Evolutionary conservation across 2,113 vertebrate species (phyloP).

Genomic region (Ahaetulla prasina): DNA sequence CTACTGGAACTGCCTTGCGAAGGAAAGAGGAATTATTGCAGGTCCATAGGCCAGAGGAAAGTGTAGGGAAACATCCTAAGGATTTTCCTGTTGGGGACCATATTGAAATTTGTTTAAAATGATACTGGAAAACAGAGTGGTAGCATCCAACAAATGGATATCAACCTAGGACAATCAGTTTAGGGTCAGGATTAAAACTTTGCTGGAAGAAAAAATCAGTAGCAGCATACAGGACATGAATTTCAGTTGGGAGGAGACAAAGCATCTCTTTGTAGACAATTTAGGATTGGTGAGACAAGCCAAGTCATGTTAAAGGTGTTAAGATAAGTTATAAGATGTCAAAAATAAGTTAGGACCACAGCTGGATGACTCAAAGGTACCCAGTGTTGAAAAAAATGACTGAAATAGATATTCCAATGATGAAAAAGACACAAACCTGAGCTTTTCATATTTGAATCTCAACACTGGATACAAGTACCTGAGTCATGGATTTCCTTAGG

Average conservation of each 20-base stretch:
- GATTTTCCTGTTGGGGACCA: neutral
- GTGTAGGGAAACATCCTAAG: neutral
- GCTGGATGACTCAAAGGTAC: neutral
- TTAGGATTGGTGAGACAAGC: neutral
- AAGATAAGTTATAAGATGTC: neutral
- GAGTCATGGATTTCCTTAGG: neutral
- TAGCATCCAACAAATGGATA: neutral
- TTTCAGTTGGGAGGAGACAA: neutral
- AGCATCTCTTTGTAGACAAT: neutral
- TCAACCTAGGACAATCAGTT: neutral
- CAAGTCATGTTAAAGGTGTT: neutral
- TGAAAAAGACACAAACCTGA: neutral
- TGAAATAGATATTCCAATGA: neutral
- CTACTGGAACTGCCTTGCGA: neutral
- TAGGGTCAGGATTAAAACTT: neutral
- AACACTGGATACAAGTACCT: neutral
- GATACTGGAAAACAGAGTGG: neutral
- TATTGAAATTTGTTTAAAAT: neutral
- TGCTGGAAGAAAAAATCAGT: neutral
- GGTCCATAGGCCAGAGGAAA: neutral
- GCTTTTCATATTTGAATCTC: neutral
- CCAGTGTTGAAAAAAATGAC: neutral
- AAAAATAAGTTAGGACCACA: neutral
- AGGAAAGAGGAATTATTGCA: neutral
- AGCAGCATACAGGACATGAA: neutral